A percentile compares a stretch with the other conserved stretches of the same genome.
Evolutionary conservation across 1,140 invertebrate genomes (phyloP).

Genomic region (Lepidurus apus): DNA sequence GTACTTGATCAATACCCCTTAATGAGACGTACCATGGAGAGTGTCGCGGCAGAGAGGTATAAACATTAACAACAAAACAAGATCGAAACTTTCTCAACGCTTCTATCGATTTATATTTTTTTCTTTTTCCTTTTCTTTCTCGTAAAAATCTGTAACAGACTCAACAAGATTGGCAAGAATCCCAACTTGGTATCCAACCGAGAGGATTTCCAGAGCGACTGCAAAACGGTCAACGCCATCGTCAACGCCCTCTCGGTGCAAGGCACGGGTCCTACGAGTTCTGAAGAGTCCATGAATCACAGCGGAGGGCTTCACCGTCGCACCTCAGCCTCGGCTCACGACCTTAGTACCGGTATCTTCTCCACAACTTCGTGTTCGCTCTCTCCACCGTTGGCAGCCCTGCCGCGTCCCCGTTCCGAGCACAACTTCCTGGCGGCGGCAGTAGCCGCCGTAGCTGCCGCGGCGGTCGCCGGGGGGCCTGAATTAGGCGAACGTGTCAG

Average conservation of each 20-base stretch:
- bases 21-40: conserved; percentile 98
- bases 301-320: conserved; percentile 18
- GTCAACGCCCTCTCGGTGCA: conserved; percentile 83
- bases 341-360: conserved; percentile 16
- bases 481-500: conserved; percentile 11
- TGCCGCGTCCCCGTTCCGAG: conserved; percentile 34
- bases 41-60: conserved; percentile 90
- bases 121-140: background rate
- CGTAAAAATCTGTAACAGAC: conserved; percentile 49
- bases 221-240: conserved; percentile 83
- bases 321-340: conserved; percentile 22
- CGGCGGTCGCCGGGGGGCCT: conserved; percentile 18
- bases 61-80: background rate
- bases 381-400: background rate
- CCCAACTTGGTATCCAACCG: conserved; percentile 89
- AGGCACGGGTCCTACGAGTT: conserved; percentile 46
- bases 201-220: conserved; percentile 64
- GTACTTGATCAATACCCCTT: conserved; percentile 96
- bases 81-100: background rate
- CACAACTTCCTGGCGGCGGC: conserved; percentile 31
- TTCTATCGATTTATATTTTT: conserved; percentile 33
- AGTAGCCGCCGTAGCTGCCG: conserved; percentile 29
- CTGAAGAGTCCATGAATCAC: conserved; percentile 36
- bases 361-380: conserved; percentile 28
- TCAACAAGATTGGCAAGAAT: conserved; percentile 98